phyloP scores from a whole-genome alignment of 2,888 invertebrate genomes.

The Labia minor region DNA sequence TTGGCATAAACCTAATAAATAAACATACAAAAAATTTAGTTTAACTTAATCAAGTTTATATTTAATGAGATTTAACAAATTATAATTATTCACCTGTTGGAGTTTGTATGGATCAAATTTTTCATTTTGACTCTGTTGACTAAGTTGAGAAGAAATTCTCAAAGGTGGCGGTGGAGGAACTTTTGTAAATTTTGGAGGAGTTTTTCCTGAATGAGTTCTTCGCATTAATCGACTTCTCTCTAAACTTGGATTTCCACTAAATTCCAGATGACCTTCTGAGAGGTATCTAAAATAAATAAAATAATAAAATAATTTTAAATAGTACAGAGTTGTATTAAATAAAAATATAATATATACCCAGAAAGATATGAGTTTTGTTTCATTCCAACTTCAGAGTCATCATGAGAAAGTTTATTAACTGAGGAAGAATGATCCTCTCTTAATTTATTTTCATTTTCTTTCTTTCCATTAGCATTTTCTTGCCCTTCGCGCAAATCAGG shows the following conservation, averaged over 20 bases:
- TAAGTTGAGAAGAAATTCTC: constrained; percentile 73
- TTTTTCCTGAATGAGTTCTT: constrained; percentile 78
- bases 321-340: no score
- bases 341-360: no score
- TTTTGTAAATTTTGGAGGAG: constrained; percentile 69
- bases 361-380: constrained; percentile 32
- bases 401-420: constrained; percentile 33
- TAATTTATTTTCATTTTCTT: constrained; percentile 37
- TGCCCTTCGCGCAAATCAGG: constrained; percentile 79
- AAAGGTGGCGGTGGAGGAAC: constrained; percentile 71
- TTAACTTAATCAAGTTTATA: no score
- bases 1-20: neutral
- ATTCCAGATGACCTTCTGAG: constrained; percentile 79
- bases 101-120: neutral
- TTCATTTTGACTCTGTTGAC: neutral
- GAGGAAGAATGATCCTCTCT: constrained; percentile 25
- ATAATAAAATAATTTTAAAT: neutral
- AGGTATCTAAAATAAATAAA: constrained; percentile 55
- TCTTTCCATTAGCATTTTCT: constrained; percentile 29
- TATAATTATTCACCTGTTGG: neutral
- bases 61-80: no score
- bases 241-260: constrained; percentile 58
- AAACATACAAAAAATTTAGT: no score
- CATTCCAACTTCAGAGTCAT: constrained; percentile 63
- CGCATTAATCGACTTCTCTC: constrained; percentile 79